Percentiles rank a stretch among this genome's conserved stretches.
Evolutionary conservation across 2,888 invertebrate genomes (phyloP).

Genomic region (Elgonia sp.): DNA sequence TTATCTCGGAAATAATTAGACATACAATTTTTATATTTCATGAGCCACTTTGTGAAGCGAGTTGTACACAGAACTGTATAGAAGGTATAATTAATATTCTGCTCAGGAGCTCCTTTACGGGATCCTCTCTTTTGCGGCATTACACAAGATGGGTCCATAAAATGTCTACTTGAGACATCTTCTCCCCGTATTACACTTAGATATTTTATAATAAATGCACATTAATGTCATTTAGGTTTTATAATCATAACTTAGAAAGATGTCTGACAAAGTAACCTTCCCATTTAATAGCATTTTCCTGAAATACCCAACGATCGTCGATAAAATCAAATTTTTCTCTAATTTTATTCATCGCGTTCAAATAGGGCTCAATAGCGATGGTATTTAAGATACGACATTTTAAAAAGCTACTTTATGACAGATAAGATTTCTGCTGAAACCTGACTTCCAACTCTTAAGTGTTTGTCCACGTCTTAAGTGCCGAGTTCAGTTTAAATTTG

Average conservation of each 20-base stretch:
- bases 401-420: slow-evolving; percentile 9
- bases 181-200: too few species aligned
- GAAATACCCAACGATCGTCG: not conserved
- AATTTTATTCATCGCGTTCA: slow-evolving; percentile 19
- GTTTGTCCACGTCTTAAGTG: slow-evolving; percentile 46
- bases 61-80: not conserved
- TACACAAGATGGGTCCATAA: not conserved
- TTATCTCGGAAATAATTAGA: not conserved
- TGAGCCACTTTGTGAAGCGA: not conserved
- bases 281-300: too few species aligned
- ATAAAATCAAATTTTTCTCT: not conserved
- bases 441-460: slow-evolving; percentile 28
- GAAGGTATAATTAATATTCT: slow-evolving; percentile 39
- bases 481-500: slow-evolving; percentile 41
- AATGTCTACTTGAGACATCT: too few species aligned
- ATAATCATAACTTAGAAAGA: not conserved
- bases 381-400: slow-evolving; percentile 46
- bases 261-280: too few species aligned
- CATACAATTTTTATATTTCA: slow-evolving; percentile 10
- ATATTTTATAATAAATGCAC: slow-evolving; percentile 13
- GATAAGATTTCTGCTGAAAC: slow-evolving; percentile 44
- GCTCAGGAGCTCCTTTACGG: slow-evolving; percentile 12
- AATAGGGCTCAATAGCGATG: slow-evolving; percentile 38
- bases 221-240: not conserved
- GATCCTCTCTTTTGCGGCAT: slow-evolving; percentile 21